Evolutionary conservation across 2,888 invertebrate genomes (phyloP).

Genomic region (Nowickia ferox): DNA sequence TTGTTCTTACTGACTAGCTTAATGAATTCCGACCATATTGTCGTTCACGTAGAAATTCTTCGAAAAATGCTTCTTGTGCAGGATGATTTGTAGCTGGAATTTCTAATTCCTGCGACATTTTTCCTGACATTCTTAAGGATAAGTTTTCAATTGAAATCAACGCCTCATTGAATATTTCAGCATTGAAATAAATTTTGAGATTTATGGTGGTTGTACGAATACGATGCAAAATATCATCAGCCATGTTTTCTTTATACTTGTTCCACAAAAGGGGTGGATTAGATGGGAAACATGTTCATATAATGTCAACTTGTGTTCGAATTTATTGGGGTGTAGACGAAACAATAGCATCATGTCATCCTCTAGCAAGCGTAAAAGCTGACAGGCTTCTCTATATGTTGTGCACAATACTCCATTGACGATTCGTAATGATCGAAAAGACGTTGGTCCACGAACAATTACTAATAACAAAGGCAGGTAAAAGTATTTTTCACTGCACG

Average conservation of each 20-base stretch:
- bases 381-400: conserved; percentile 7
- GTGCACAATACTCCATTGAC: neutral
- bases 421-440: neutral
- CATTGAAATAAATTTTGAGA: neutral
- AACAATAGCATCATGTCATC: neutral
- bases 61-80: neutral
- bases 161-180: conserved; percentile 1
- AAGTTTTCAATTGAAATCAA: too few species aligned
- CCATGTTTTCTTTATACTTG: neutral
- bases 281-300: neutral
- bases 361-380: neutral
- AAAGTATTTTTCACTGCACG: too few species aligned
- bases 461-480: neutral
- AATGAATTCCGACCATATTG: neutral
- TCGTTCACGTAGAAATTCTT: conserved; percentile 1
- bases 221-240: conserved; percentile 16
- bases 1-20: too few species aligned
- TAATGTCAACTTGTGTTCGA: neutral
- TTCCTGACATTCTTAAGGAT: conserved; percentile 1
- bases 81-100: neutral
- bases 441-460: conserved; percentile 10
- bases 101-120: conserved; percentile 1
- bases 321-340: neutral
- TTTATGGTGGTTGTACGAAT: too few species aligned
- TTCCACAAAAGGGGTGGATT: neutral